Evolutionary conservation across 2,113 vertebrate species (phyloP).

Genomic region (Oncorhynchus tshawytscha): DNA sequence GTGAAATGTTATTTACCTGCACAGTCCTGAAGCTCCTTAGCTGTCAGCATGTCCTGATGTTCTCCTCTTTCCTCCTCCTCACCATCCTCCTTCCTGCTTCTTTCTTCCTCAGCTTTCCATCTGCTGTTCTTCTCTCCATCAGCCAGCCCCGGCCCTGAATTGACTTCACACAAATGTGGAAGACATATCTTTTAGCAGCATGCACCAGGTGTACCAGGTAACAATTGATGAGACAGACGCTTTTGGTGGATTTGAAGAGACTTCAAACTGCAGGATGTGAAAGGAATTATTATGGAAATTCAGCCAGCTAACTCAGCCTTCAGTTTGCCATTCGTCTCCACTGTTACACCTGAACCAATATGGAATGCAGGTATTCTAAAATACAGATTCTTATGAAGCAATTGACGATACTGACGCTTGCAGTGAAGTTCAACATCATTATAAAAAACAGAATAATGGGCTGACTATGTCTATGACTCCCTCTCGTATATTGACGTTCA

Average conservation of each 20-base stretch:
- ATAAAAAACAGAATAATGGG: not conserved
- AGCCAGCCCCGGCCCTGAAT: not conserved
- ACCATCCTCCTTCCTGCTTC: not conserved
- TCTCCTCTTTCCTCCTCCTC: slow-evolving; percentile 14
- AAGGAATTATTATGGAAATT: too few species aligned
- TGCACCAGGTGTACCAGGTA: not conserved
- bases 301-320: too few species aligned
- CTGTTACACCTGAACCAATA: not conserved
- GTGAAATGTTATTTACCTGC: slow-evolving; percentile 2
- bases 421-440: not conserved
- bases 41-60: slow-evolving; percentile 45
- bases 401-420: not conserved
- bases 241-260: not conserved
- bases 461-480: slow-evolving; percentile 17
- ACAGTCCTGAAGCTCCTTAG: slow-evolving; percentile 19
- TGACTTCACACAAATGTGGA: not conserved
- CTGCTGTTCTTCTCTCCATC: not conserved
- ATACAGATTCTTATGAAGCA: not conserved
- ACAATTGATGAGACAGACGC: not conserved
- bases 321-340: too few species aligned
- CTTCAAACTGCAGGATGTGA: not conserved
- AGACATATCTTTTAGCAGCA: not conserved
- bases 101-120: slow-evolving; percentile 6
- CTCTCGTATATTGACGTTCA: not conserved
- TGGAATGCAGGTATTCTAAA: not conserved